Base-by-base conservation (phyloP, 1,140 invertebrate genomes). In the Hyles euphorbiae region DNA sequence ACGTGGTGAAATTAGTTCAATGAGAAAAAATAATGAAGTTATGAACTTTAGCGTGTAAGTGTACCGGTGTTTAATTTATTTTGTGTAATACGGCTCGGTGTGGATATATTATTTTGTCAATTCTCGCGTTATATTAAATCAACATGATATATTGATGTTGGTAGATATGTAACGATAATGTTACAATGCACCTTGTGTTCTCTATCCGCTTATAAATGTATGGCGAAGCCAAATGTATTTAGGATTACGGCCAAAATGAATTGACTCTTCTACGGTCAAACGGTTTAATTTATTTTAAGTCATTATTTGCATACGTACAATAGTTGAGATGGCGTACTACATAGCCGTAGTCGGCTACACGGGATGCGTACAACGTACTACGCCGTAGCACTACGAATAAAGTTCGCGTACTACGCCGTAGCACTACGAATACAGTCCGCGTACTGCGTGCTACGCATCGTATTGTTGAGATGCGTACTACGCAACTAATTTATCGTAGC, bases 1-100 rank as follows among this genome's bases (percentile, higher is more conserved):
- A 44, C 6, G 22, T 43, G 3, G 40, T 56, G 46, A 64, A 61
- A 67, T 51, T 72, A 72, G 73, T 74, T 73, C 22, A 22, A 22
- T 22, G 22, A 22, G 22, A 22, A 22, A n/a, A 22, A 22, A 64
- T 72, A 75, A 77, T 81, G 68, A 83, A 78, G 76, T 83, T 83
- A 74, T 74, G 60, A 77, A 81, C 77, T 54, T 85, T 81, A 78
- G 77, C 34, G 62, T 76, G 55, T 74, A 77, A 74, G 72, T 67
- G 74, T 77, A 75, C 61, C 62, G 68, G 54, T 73, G 68, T 69
- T 70, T 72, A 74, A 22, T 80, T 80, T 80, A 78, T 77, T 74
- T 70, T 72, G 64, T 66, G 67, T 71, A 74, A 75, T 79, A 76
- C 75, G 76, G 36, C 5, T 40, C 36, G 36, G 36, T 63, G 53